phyloP scores from a whole-genome alignment of 2,797 vertebrate species.

The Acanthopagrus latus region DNA sequence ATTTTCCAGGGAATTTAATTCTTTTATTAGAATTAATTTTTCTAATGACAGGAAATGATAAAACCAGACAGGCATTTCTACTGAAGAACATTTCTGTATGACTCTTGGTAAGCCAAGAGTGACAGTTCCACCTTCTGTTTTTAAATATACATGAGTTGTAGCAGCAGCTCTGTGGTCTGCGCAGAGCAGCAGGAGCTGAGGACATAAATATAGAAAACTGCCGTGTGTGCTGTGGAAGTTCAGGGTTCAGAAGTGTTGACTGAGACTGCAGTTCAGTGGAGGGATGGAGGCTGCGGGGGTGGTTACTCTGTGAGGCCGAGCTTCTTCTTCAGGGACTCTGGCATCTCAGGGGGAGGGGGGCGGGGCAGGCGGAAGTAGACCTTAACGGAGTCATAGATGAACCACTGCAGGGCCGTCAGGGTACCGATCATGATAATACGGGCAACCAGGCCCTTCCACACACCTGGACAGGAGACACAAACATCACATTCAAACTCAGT shows the following conservation, averaged over 20 bases:
- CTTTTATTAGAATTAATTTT: constrained; percentile 72
- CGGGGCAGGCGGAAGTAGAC: constrained; percentile 97
- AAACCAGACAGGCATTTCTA: constrained; percentile 77
- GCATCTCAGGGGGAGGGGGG: constrained; percentile 96
- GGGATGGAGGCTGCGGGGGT: background rate
- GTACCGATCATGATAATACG: constrained; percentile 99
- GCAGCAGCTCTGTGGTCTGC: constrained; percentile 40
- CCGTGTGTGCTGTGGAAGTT: constrained; percentile 33
- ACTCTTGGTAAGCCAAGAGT: constrained; percentile 24
- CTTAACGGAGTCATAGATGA: constrained; percentile 97
- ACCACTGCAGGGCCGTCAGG: constrained; percentile 96
- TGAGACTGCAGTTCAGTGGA: constrained; percentile 23
- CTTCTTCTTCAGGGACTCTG: constrained; percentile 96
- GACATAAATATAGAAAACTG: constrained; percentile 82
- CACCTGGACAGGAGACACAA: constrained; percentile 80
- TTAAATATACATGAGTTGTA: constrained; percentile 71
- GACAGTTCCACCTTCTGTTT: constrained; percentile 27
- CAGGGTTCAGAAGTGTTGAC: constrained; percentile 15
- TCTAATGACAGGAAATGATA: constrained; percentile 76
- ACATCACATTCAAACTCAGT: background rate
- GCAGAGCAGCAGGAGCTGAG: constrained; percentile 44
- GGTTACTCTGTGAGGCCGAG: constrained; percentile 89
- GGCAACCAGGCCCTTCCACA: constrained; percentile 96
- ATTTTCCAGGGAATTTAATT: constrained; percentile 53
- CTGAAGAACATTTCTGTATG: constrained; percentile 48